Evolutionary conservation across 30 jellyfish, hydroid and myxozoan species (phyloP).

Genomic region (Catostylus mosaicus): DNA sequence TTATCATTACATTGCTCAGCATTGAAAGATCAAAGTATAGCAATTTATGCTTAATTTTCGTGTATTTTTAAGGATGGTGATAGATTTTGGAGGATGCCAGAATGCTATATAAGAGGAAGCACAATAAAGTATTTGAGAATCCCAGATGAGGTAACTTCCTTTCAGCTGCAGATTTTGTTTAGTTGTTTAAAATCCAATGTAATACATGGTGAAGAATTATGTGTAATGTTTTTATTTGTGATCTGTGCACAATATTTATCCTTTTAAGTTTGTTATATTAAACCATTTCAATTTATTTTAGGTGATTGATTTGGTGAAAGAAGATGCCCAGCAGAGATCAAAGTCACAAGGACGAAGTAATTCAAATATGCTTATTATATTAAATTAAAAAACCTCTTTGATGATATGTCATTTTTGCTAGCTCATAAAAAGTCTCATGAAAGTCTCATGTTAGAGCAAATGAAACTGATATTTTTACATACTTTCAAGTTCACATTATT

Average conservation of each 20-base stretch:
- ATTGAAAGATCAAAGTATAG: too few relatives aligned
- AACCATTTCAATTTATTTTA: neutral
- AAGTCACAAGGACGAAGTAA: constrained; percentile 61
- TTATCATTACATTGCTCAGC: too few relatives aligned
- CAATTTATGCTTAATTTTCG: too few relatives aligned
- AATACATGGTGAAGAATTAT: neutral
- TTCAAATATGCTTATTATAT: too few relatives aligned
- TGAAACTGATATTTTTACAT: too few relatives aligned
- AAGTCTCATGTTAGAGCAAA: too few relatives aligned
- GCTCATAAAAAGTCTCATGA: too few relatives aligned
- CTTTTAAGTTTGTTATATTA: neutral
- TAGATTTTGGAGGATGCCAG: constrained; percentile 96
- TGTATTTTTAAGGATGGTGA: constrained; percentile 90
- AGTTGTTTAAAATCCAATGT: neutral
- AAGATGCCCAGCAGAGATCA: constrained; percentile 65
- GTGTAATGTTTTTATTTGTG: neutral
- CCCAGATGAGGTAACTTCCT: constrained; percentile 98
- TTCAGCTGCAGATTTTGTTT: neutral
- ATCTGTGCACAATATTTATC: neutral
- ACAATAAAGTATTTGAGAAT: constrained; percentile 92
- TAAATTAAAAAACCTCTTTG: too few relatives aligned
- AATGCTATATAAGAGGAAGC: constrained; percentile 94
- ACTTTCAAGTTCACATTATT: too few relatives aligned
- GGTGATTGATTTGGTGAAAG: constrained; percentile 93
- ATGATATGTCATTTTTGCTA: too few relatives aligned